Evolutionary conservation across 2,113 vertebrate species (phyloP).

Genomic region (Glaucomys volans): DNA sequence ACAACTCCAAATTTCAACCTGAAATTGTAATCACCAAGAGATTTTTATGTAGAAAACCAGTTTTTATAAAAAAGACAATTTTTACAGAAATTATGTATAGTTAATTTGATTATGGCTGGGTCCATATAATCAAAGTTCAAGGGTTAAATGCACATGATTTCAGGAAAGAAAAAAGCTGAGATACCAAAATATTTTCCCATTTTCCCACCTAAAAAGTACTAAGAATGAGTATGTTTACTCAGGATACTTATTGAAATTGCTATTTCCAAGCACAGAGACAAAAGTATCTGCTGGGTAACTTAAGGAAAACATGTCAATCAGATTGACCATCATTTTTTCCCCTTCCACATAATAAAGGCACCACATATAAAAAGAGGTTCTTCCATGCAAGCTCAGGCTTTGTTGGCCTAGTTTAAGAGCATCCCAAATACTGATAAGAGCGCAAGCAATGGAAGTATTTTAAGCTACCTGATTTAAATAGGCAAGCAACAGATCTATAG

Average conservation of each 20-base stretch:
- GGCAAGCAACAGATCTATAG: constrained; percentile 2
- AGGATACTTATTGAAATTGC: neutral
- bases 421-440: neutral
- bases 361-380: neutral
- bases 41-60: constrained; percentile 67
- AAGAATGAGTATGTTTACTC: neutral
- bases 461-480: constrained; percentile 23
- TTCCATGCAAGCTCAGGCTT: neutral
- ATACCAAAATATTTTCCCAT: constrained; percentile 6
- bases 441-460: neutral
- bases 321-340: neutral
- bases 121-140: neutral
- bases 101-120: constrained; percentile 22
- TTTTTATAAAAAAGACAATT: constrained; percentile 43
- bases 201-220: constrained; percentile 22
- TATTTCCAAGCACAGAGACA: constrained; percentile 39
- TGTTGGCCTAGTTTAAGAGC: neutral
- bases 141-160: neutral
- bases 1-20: constrained; percentile 98
- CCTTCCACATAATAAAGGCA: neutral
- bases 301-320: neutral
- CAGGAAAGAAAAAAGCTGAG: neutral
- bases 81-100: constrained; percentile 35
- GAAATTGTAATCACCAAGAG: constrained; percentile 80
- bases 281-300: neutral